A percentile compares a stretch with the other conserved stretches of the same genome.
Evolutionary conservation across 2,888 invertebrate genomes (phyloP).

Genomic region (Tribolium freemani): DNA sequence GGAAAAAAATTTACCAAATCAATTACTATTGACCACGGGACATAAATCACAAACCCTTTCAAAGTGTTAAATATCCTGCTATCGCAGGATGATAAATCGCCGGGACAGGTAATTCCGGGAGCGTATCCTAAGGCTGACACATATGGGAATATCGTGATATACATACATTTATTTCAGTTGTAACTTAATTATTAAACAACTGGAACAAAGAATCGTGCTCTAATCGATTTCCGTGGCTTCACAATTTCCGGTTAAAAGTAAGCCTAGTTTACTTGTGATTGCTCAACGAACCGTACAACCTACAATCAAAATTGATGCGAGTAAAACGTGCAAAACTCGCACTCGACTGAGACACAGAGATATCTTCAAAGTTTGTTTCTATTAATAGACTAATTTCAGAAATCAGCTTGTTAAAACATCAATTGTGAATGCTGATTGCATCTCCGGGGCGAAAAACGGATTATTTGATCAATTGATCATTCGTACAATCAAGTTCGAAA

Average conservation of each 20-base stretch:
- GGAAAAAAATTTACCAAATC: no score
- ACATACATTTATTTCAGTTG: no score
- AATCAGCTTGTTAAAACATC: background rate
- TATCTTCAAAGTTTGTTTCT: background rate
- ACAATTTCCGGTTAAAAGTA: background rate
- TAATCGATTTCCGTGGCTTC: background rate
- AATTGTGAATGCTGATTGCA: background rate
- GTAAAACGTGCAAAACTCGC: background rate
- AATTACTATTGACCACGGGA: background rate
- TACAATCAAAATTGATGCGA: background rate
- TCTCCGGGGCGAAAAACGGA: background rate
- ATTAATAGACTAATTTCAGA: background rate
- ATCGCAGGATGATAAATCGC: background rate
- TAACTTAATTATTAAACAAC: no score
- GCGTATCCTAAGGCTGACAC: background rate
- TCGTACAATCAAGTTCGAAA: background rate
- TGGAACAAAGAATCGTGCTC: background rate
- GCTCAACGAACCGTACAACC: background rate
- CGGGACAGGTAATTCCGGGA: background rate
- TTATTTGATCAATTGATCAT: conserved; percentile 5
- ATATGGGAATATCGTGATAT: background rate
- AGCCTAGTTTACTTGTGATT: background rate
- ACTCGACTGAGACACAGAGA: background rate
- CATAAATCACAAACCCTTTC: background rate
- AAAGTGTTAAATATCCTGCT: background rate